Evolutionary conservation across 2,888 invertebrate species (phyloP), one percentile per base, ranked within the genome.

Genomic region (Galerucella pusilla): DNA sequence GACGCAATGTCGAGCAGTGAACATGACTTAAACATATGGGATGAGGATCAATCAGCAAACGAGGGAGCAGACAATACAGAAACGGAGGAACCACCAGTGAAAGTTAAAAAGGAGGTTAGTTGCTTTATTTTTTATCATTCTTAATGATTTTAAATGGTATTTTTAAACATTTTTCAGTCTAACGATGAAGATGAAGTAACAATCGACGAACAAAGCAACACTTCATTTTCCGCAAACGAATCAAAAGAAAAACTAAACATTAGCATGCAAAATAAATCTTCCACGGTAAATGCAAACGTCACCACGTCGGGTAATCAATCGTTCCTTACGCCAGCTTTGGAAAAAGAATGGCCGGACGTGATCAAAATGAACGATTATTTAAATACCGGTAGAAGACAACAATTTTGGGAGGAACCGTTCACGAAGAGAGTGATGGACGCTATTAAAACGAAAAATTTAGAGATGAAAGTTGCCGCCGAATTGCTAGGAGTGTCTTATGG

Each of bases 381-480:
- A 77, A 93, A 94, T 82, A 95, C 94, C 82, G 96, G 96, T 2
- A 89, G 96, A 49, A 89, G 96, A 69, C 96, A 96, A 75, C 96
- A 96, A 88, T 97, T 96, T 88, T 97, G 96, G 96, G 96, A 96
- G 85, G 96, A 96, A 86, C 93, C 94, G 64, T 96, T 96, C 84
- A 96, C 96, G 46, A 94, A 94, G 86, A 89, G 96, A 84, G 93
- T 96, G 60, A 94, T 96, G 94, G 96, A 96, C 86, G 94, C 95
- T 20, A 96, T 96, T 45, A 93, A 96, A 83, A 93, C 94, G 78
- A 96, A 96, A 88, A 96, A 96, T 89, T 87, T 97, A 84, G 96
- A 97, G 88, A 96, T 97, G 96, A 97, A 97, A 88, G 95, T 95
- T 81, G 96, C 96, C 2, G 96, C 96, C 2, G 96, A 96, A 86